Base-by-base conservation (phyloP, 2,888 invertebrate species). In the Drosophila pullipes region DNA sequence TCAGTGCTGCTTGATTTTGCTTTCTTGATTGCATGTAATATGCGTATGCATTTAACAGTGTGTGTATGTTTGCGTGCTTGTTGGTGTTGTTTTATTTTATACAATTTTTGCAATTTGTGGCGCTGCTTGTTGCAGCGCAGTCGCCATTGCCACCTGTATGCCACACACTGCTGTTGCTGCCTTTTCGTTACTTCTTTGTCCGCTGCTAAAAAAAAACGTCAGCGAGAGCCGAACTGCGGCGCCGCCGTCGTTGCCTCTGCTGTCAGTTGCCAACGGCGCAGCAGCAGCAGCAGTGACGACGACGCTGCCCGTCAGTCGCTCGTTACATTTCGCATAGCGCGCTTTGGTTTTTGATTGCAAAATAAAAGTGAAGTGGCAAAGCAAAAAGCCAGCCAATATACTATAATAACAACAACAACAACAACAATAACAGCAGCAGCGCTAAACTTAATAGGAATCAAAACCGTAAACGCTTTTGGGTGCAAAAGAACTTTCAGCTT, bases 291-390 rank as follows among this genome's bases (percentile, higher is more conserved):
- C 58, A 31, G 22, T 49, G 65, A 33, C 50, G 50, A 67, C 76
- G 44, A 33, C 76, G 61, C 47, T 57, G 47, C 35, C 77, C 54
- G 79, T 73, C 83, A 89, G 77, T 81, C 65, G 77, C 52, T 77
- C 63, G 81, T 65, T 83, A 54, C 86, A 76, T 69, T 80, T 89
- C 81, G 77, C 63, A 67, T 70, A 70, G 83, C 72, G 72, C 76
- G 86, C 76, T 85, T 80, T 76, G 70, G 55, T 60, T 74, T 71
- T 70, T 69, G 69, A 64, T 76, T 72, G 74, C 74, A 78, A 74
- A 78, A 64, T 58, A 65, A 77, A 71, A 77, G 76, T 72, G 66
- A 76, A 76, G 78, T 77, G 54, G 52, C 44, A 52, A 60, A 65
- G 30, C 35, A 52, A 53, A 67, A 58, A 31, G 30, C 28, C 54